These are phyloP conservation scores for Leucophora obtusa DNA, from an alignment of 2,888 invertebrate species.

Conservation along the genomic window DNA sequence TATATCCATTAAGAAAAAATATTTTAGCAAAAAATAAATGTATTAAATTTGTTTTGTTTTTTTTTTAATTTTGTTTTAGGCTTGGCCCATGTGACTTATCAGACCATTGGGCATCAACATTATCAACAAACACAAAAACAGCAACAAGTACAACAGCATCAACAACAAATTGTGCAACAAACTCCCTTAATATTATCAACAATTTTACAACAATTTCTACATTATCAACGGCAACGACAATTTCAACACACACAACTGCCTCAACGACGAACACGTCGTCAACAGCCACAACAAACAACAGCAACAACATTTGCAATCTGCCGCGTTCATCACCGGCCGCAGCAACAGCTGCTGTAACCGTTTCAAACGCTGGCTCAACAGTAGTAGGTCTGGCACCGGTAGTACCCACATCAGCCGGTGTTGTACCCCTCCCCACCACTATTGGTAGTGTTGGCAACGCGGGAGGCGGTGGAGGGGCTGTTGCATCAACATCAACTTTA, in stretches of 20 bases:
- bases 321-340: conserved; percentile 79
- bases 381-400: conserved; percentile 71
- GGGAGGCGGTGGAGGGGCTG: conserved; percentile 53
- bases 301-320: conserved; percentile 78
- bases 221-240: conserved; percentile 57
- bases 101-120: conserved; percentile 77
- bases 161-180: conserved; percentile 37
- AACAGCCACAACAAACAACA: conserved; percentile 45
- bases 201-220: conserved; percentile 40
- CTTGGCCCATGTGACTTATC: conserved; percentile 93
- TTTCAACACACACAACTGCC: conserved; percentile 59
- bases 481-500: conserved; percentile 59
- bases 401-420: conserved; percentile 63
- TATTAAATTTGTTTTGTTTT: background rate
- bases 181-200: conserved; percentile 19
- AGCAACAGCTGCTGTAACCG: conserved; percentile 77
- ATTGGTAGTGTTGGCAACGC: conserved; percentile 42
- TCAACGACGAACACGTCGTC: conserved; percentile 53
- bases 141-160: conserved; percentile 55
- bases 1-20: too few species aligned
- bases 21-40: background rate
- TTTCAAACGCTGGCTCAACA: conserved; percentile 69
- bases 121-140: conserved; percentile 47
- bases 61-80: conserved; percentile 80
- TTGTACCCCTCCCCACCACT: conserved; percentile 55